Evolutionary conservation across 1,140 invertebrate genomes (phyloP).

Genomic region (Penaeus japonicus): DNA sequence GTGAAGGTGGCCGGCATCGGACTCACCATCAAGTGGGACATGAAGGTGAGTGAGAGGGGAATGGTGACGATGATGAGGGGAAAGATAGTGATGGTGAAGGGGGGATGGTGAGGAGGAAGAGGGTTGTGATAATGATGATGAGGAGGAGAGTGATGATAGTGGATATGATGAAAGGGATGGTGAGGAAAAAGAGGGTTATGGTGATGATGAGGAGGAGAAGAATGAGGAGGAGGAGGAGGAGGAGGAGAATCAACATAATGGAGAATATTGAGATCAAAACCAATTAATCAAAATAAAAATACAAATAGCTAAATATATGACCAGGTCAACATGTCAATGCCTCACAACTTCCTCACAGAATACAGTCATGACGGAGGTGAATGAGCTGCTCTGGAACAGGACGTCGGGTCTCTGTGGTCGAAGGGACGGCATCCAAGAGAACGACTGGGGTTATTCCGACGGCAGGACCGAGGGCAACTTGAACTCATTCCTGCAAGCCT

Average conservation of each 20-base stretch:
- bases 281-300: no score
- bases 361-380: constrained; percentile 72
- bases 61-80: not conserved
- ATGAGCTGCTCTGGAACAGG: constrained; percentile 77
- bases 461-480: constrained; percentile 64
- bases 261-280: no score
- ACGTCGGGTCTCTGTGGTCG: constrained; percentile 82
- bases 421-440: constrained; percentile 74
- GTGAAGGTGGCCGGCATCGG: constrained; percentile 74
- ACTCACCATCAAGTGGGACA: constrained; percentile 77
- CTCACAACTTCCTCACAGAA: constrained; percentile 63
- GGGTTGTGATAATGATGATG: no score
- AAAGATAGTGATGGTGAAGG: constrained; percentile 17
- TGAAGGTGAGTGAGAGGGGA: constrained; percentile 60
- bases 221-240: no score
- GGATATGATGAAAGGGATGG: no score
- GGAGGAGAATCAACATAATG: no score
- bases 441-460: constrained; percentile 75
- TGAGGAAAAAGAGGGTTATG: no score
- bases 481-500: constrained; percentile 72
- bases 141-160: no score
- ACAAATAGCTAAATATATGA: no score
- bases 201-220: no score
- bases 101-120: no score
- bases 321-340: no score